Percentiles rank a stretch among this genome's conserved stretches.
Conservation (phyloP, 2,113 vertebrate species). For the Potamarius usumacintae region DNA sequence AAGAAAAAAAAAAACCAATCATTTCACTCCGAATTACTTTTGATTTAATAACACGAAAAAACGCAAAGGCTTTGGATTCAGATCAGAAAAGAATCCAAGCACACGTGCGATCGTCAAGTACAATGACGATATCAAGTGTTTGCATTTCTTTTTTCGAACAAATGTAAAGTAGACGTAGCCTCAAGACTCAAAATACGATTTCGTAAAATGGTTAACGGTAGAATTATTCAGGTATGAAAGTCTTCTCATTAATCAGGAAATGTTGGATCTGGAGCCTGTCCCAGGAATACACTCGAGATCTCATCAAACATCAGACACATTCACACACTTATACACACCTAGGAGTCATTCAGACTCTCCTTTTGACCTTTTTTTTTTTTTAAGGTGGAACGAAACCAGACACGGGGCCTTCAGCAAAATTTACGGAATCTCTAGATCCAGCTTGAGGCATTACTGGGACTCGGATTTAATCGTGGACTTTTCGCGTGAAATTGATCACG, state of each 20-base stretch:
- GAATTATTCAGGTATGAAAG: not conserved
- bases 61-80: not conserved
- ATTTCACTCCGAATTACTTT: slow-evolving; percentile 1
- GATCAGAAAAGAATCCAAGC: not conserved
- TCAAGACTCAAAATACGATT: not conserved
- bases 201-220: too few species aligned
- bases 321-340: not conserved
- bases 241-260: not conserved
- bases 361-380: not conserved
- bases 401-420: not conserved
- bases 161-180: not conserved
- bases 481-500: too few species aligned
- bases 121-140: not conserved
- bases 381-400: not conserved
- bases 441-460: not conserved
- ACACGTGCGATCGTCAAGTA: not conserved
- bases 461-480: too few species aligned
- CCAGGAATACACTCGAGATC: not conserved
- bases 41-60: not conserved
- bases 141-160: not conserved
- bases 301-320: not conserved
- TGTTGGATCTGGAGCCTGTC: not conserved
- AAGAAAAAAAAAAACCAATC: slow-evolving; percentile 50
- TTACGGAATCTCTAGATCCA: not conserved
- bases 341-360: not conserved